phyloP scores from a whole-genome alignment of 1,140 invertebrate genomes.

The Pseudobourletiella spinata region DNA sequence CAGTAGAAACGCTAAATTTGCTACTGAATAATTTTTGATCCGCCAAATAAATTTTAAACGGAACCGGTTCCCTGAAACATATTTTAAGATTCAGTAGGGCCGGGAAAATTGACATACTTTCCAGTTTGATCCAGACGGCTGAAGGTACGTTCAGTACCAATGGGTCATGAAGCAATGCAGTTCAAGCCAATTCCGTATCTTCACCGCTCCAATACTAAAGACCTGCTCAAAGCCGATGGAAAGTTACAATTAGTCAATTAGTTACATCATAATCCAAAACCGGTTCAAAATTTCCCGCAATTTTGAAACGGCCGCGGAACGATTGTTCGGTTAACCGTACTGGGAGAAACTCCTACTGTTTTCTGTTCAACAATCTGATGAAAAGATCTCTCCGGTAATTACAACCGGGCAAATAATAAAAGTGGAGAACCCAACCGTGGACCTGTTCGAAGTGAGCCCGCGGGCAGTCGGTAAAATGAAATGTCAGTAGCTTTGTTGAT shows the following conservation, averaged over 20 bases:
- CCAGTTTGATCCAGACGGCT: constrained; percentile 45
- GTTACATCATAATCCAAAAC: too few relatives aligned
- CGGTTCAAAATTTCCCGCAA: neutral
- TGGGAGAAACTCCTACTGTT: constrained; percentile 50
- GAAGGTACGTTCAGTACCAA: constrained; percentile 50
- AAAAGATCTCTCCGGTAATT: too few relatives aligned
- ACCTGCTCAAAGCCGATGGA: too few relatives aligned
- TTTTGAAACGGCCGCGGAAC: constrained; percentile 44
- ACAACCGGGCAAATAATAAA: too few relatives aligned
- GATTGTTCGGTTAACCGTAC: constrained; percentile 50
- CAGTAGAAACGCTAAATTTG: too few relatives aligned
- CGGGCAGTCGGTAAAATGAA: constrained; percentile 51
- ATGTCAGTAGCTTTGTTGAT: constrained; percentile 56
- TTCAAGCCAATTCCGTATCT: constrained; percentile 52
- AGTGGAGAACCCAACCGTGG: too few relatives aligned
- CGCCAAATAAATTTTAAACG: neutral
- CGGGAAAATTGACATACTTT: constrained; percentile 37
- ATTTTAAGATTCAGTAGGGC: neutral
- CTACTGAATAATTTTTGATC: too few relatives aligned
- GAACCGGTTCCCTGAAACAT: neutral
- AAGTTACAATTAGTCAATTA: too few relatives aligned
- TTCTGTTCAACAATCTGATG: too few relatives aligned
- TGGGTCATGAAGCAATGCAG: constrained; percentile 51
- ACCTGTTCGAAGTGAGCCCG: constrained; percentile 49
- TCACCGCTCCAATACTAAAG: constrained; percentile 47